A percentile compares a stretch with the other conserved stretches of the same genome.
Conservation (phyloP, 2,113 vertebrate species). For the Gallinago paraguaiae region DNA sequence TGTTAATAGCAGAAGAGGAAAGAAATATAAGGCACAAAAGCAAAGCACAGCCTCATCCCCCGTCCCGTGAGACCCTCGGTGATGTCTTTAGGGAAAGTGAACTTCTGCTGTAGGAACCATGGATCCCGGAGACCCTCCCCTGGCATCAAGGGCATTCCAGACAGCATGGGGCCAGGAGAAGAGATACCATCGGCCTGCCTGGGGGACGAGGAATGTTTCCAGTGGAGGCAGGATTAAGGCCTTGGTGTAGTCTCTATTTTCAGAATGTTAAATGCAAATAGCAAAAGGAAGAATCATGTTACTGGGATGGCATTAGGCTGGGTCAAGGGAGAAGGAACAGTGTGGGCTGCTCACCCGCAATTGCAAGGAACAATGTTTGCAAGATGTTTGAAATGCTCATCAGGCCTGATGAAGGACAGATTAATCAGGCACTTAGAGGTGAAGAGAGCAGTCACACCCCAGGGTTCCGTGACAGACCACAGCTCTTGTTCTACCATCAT, state of each 20-base stretch:
- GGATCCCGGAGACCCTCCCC: background rate
- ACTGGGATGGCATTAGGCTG: background rate
- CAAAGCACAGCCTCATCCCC: background rate
- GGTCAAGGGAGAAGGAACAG: background rate
- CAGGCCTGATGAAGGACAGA: background rate
- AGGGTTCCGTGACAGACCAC: background rate
- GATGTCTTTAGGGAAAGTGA: background rate
- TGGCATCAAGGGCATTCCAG: background rate
- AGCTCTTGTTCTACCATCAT: background rate
- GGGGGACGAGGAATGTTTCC: conserved; percentile 32
- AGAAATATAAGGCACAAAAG: background rate
- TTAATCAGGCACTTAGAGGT: background rate
- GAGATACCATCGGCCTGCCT: background rate
- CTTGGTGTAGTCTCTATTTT: conserved; percentile 40
- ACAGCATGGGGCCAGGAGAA: background rate
- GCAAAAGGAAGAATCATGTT: conserved; percentile 15
- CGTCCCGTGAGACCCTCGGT: background rate
- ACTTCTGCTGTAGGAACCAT: background rate
- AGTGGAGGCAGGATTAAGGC: conserved; percentile 35
- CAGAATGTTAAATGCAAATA: background rate
- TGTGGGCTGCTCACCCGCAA: background rate
- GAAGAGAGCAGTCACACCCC: background rate
- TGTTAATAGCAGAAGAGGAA: background rate
- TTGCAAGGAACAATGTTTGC: background rate
- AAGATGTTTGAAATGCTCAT: background rate